Evolutionary conservation across 2,888 invertebrate species (phyloP).

Genomic region (Halictus ligatus): DNA sequence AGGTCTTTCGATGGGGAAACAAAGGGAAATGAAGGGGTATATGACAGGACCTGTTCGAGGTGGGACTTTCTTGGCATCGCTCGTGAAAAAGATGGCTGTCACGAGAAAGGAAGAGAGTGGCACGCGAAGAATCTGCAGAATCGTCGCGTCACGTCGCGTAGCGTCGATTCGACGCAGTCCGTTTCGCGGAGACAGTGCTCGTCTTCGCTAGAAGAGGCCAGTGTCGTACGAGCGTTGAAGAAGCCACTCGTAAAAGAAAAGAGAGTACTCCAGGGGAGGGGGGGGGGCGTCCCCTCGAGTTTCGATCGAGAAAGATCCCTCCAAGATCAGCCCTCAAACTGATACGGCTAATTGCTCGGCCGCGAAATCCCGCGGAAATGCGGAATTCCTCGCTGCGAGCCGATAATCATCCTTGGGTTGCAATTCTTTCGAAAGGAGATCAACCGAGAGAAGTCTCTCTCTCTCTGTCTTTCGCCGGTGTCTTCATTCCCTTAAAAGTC

Average conservation of each 20-base stretch:
- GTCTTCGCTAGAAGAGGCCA: neutral
- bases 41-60: too few relatives aligned
- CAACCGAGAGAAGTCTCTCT: neutral
- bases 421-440: neutral
- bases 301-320: constrained; percentile 8
- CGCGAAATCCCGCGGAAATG: neutral
- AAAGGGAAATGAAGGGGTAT: too few relatives aligned
- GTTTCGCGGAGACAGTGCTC: neutral
- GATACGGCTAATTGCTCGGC: neutral
- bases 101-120: neutral
- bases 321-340: neutral
- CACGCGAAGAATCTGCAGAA: neutral
- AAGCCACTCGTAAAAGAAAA: neutral
- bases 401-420: neutral
- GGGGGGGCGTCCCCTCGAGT: neutral
- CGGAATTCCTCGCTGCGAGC: neutral
- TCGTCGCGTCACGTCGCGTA: neutral
- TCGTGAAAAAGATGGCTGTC: neutral
- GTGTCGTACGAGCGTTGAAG: neutral
- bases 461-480: neutral
- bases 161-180: constrained; percentile 13
- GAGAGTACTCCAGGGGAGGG: neutral
- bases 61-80: neutral
- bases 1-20: too few relatives aligned
- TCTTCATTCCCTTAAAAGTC: neutral